Evolutionary conservation across 2,113 vertebrate species (phyloP).

Genomic region (Onychorhynchus coronatus): DNA sequence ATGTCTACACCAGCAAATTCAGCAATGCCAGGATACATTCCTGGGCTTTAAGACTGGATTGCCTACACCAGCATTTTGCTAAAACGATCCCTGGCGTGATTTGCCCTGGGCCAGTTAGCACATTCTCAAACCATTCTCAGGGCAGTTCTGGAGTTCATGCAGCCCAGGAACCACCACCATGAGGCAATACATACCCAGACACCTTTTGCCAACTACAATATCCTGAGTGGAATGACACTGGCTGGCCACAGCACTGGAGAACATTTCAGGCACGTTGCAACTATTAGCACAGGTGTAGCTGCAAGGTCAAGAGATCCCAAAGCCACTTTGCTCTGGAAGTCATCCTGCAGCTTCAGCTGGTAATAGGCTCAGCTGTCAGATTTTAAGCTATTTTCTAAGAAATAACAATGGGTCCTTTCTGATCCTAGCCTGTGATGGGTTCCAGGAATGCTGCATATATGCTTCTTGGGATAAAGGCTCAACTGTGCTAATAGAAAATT

Average conservation of each 20-base stretch:
- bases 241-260: neutral
- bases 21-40: neutral
- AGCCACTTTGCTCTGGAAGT: neutral
- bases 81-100: neutral
- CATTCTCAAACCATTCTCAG: neutral
- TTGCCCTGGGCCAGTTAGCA: neutral
- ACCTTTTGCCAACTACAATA: neutral
- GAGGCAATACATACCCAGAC: neutral
- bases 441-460: neutral
- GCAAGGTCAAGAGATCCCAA: neutral
- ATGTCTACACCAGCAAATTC: neutral
- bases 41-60: neutral
- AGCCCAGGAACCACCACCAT: neutral
- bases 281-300: neutral
- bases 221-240: neutral
- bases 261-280: neutral
- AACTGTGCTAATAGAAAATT: neutral
- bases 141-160: neutral
- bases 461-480: neutral
- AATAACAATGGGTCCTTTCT: neutral
- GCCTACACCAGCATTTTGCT: neutral
- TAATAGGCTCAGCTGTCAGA: neutral
- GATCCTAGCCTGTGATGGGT: neutral
- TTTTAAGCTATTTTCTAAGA: neutral
- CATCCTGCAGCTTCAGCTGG: neutral